Percentiles rank a stretch among this genome's conserved stretches.
Conservation (phyloP, 2,888 invertebrate genomes). For the Vanessa cardui region DNA sequence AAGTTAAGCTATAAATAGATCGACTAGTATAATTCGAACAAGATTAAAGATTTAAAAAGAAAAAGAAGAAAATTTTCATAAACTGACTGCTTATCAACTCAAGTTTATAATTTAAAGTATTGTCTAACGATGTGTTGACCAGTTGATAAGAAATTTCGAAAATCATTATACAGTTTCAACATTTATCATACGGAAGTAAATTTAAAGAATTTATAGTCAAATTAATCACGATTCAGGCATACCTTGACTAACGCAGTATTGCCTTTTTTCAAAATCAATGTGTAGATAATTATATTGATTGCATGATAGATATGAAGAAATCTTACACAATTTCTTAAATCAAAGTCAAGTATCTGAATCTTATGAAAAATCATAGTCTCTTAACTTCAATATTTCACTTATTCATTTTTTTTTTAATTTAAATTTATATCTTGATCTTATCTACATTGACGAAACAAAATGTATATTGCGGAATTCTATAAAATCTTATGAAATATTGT, state of each 20-base stretch:
- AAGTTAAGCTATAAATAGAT: constrained; percentile 47
- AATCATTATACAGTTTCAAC: background rate
- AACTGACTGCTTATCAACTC: too few relatives aligned
- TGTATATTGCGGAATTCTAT: too few relatives aligned
- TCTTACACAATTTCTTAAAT: background rate
- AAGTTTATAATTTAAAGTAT: too few relatives aligned
- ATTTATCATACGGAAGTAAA: background rate
- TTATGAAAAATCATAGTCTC: background rate
- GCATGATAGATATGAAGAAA: background rate
- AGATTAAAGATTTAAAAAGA: background rate
- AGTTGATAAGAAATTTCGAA: background rate
- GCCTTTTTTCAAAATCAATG: too few relatives aligned
- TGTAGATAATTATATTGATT: background rate
- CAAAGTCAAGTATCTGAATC: constrained; percentile 1
- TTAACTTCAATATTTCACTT: background rate
- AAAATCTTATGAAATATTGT: too few relatives aligned
- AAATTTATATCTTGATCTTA: too few relatives aligned
- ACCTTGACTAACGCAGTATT: too few relatives aligned
- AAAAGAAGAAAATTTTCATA: too few relatives aligned
- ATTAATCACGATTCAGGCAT: too few relatives aligned
- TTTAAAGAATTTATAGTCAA: background rate
- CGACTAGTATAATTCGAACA: constrained; percentile 24
- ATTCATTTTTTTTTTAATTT: too few relatives aligned
- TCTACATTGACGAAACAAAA: too few relatives aligned
- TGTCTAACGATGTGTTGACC: background rate